These are phyloP conservation scores for Gari tellinella DNA, from an alignment of 2,888 invertebrate genomes.

Conservation along the genomic window DNA sequence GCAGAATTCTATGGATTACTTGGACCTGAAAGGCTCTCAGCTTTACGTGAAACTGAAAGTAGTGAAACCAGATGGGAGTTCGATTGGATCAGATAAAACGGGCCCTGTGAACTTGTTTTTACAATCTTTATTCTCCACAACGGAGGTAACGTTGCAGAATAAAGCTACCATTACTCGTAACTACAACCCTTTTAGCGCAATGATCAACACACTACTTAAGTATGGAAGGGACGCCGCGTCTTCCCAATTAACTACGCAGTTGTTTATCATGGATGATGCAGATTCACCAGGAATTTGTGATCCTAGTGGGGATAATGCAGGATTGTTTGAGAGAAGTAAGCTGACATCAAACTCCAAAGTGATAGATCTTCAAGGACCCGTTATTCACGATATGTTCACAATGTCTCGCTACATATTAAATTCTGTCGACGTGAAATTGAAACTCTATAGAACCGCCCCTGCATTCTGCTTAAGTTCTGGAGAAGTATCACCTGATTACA, in stretches of 20 bases:
- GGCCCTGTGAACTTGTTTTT: constrained; percentile 53
- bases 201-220: constrained; percentile 44
- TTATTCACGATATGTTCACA: constrained; percentile 46
- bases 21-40: constrained; percentile 51
- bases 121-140: constrained; percentile 51
- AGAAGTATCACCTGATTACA: constrained; percentile 9
- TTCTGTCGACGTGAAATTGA: constrained; percentile 49
- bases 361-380: constrained; percentile 38
- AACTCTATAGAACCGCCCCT: constrained; percentile 40
- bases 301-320: constrained; percentile 25
- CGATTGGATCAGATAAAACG: constrained; percentile 3
- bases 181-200: constrained; percentile 52
- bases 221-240: constrained; percentile 38
- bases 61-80: constrained; percentile 41
- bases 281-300: constrained; percentile 32
- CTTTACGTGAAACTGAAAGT: constrained; percentile 45
- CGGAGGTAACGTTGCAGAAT: constrained; percentile 56
- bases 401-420: constrained; percentile 48
- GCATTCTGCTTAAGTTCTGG: constrained; percentile 39
- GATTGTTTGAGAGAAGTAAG: constrained; percentile 18
- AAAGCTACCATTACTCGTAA: constrained; percentile 48
- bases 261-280: constrained; percentile 29
- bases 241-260: constrained; percentile 39
- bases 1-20: constrained; percentile 55
- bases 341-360: constrained; percentile 15